phyloP scores from a whole-genome alignment of 1,140 invertebrate genomes.

The Pissodes strobi region DNA sequence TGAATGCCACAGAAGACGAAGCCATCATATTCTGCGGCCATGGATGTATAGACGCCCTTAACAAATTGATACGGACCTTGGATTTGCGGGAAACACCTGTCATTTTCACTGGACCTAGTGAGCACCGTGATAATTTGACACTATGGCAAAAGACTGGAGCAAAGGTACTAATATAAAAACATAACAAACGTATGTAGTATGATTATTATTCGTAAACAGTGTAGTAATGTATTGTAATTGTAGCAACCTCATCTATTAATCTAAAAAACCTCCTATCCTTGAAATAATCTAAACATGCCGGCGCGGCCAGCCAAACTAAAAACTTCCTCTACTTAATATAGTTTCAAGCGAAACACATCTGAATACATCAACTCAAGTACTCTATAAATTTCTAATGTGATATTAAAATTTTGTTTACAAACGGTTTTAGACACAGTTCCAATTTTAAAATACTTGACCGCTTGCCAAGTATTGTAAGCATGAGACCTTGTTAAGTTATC shows the following conservation, averaged over 20 bases:
- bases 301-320: neutral
- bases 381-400: conserved; percentile 9
- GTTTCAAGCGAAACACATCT: neutral
- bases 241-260: no score
- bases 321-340: neutral
- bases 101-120: conserved; percentile 83
- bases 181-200: neutral
- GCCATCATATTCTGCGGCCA: conserved; percentile 80
- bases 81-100: conserved; percentile 66
- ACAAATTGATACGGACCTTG: conserved; percentile 70
- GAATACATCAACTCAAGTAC: neutral
- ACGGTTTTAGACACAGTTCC: conserved; percentile 2
- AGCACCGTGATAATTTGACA: conserved; percentile 82
- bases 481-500: neutral
- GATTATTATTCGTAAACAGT: neutral
- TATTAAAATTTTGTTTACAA: conserved; percentile 12
- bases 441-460: conserved; percentile 8
- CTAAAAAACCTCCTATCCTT: neutral
- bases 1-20: conserved; percentile 82
- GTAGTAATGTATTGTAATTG: no score
- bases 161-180: conserved; percentile 61
- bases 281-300: neutral
- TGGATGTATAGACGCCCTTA: conserved; percentile 73
- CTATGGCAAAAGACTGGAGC: conserved; percentile 83
- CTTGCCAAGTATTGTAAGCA: neutral